Evolutionary conservation across 1,140 invertebrate species (phyloP).

Genomic region (Pectinophora gossypiella): DNA sequence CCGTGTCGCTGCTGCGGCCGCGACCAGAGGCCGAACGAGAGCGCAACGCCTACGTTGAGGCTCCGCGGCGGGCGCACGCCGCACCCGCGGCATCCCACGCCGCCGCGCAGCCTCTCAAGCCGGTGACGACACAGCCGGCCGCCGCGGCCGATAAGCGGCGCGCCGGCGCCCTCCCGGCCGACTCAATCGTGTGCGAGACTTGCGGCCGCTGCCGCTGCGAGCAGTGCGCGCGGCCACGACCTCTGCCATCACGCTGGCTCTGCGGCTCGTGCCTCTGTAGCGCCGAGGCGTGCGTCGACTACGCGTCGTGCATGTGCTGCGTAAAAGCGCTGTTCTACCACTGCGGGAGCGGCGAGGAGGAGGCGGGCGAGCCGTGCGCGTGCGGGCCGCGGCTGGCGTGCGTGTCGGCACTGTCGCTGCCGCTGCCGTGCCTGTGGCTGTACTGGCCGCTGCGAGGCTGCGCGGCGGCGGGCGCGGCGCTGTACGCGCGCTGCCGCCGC

Average conservation of each 20-base stretch:
- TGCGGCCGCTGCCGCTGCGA: constrained; percentile 92
- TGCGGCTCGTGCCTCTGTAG: constrained; percentile 92
- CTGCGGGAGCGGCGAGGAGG: constrained; percentile 84
- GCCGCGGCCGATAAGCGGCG: constrained; percentile 56
- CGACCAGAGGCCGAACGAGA: constrained; percentile 85
- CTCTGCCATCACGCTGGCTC: constrained; percentile 90
- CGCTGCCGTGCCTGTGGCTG: constrained; percentile 91
- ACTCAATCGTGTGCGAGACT: constrained; percentile 88
- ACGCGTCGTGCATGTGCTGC: constrained; percentile 94
- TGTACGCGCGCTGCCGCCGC: constrained; percentile 86
- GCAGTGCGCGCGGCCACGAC: constrained; percentile 88
- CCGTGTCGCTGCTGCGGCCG: constrained; percentile 83
- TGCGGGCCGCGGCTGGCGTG: constrained; percentile 88
- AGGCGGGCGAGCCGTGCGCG: constrained; percentile 88
- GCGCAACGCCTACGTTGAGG: constrained; percentile 91
- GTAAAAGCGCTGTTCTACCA: constrained; percentile 95
- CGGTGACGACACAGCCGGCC: constrained; percentile 66
- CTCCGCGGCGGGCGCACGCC: constrained; percentile 75
- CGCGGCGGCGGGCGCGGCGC: constrained; percentile 85
- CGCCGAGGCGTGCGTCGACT: constrained; percentile 90
- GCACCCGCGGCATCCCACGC: constrained; percentile 41
- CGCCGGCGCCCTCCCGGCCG: constrained; percentile 62
- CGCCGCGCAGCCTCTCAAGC: constrained; percentile 53
- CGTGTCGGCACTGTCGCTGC: constrained; percentile 85
- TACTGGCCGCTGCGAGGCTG: constrained; percentile 93